A percentile compares a stretch with the other conserved stretches of the same genome.
phyloP scores from a whole-genome alignment of 2,797 vertebrate genomes.

The Margarornis squamiger region DNA sequence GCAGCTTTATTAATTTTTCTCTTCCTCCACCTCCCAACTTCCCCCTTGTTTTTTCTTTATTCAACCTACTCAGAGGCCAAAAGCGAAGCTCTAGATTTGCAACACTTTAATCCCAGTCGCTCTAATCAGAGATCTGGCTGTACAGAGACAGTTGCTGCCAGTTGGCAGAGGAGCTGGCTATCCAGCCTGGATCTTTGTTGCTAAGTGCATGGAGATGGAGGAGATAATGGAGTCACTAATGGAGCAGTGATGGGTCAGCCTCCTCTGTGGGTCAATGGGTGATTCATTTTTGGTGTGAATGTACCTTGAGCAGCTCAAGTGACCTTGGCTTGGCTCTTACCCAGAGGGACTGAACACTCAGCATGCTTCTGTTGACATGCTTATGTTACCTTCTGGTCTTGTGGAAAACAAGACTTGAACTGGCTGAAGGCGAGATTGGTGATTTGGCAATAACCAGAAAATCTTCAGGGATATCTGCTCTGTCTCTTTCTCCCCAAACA shows the following conservation, averaged over 20 bases:
- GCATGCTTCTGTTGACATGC: not conserved
- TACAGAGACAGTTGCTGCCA: not conserved
- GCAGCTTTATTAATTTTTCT: conserved; percentile 1
- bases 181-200: not conserved
- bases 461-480: not conserved
- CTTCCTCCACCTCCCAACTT: not conserved
- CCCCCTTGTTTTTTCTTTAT: not conserved
- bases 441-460: not conserved
- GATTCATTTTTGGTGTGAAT: not conserved
- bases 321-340: not conserved
- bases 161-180: not conserved
- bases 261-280: not conserved
- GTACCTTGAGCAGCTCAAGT: not conserved
- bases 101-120: not conserved
- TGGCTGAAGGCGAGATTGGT: not conserved
- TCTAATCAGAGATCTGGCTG: not conserved
- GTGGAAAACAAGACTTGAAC: not conserved
- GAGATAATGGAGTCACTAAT: not conserved
- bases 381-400: not conserved
- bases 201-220: not conserved
- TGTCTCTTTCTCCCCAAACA: not conserved
- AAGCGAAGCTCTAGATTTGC: not conserved
- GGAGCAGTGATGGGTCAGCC: not conserved
- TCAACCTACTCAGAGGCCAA: not conserved
- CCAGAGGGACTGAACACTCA: not conserved